Conservation (phyloP, 2,888 invertebrate genomes). For the Cataglyphis albicans region DNA sequence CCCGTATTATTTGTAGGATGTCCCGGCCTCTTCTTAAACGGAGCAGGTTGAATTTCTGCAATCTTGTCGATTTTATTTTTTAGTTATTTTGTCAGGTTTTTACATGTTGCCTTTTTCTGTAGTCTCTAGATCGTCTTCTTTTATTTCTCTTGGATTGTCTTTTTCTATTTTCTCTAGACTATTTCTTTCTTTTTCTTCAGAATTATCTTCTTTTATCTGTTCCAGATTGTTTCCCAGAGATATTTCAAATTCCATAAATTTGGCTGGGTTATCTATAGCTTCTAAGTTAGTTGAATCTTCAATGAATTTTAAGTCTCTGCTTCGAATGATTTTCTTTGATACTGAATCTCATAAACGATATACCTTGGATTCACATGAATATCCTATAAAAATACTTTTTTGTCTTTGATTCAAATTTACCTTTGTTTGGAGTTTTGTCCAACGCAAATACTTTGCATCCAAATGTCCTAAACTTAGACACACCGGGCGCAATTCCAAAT, state of each 20-base stretch:
- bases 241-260: no score
- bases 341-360: slow-evolving; percentile 2
- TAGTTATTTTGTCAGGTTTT: no score
- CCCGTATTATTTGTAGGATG: neutral
- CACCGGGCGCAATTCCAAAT: neutral
- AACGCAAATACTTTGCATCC: slow-evolving; percentile 67
- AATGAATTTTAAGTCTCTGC: slow-evolving; percentile 6
- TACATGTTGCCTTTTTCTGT: no score
- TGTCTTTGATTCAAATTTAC: neutral
- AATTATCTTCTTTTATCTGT: no score
- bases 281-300: neutral
- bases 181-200: no score
- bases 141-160: no score
- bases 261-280: neutral
- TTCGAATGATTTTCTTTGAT: neutral
- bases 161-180: no score
- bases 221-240: no score
- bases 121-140: no score
- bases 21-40: neutral
- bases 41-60: neutral
- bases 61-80: no score
- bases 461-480: neutral
- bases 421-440: slow-evolving; percentile 18
- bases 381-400: neutral
- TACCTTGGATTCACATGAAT: neutral